These are phyloP conservation scores for Pipistrellus nathusii DNA, from an alignment of 2,797 vertebrate species.

Conservation along the genomic window DNA sequence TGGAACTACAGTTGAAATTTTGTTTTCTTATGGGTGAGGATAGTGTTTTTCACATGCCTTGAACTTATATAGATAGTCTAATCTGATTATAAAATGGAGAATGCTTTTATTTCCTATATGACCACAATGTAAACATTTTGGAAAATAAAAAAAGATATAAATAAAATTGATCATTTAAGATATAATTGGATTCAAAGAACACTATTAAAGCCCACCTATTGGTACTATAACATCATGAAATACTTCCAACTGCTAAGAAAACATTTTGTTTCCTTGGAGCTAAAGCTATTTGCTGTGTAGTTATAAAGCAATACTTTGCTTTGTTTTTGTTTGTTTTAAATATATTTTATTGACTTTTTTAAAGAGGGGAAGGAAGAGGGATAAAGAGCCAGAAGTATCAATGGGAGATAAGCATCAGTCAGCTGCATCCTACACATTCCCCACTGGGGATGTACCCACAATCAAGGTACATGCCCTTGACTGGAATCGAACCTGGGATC, in stretches of 20 bases:
- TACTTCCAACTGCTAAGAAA: slow-evolving; percentile 14
- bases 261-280: neutral
- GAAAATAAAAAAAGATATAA: slow-evolving; percentile 37
- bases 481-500: no score
- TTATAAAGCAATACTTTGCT: neutral
- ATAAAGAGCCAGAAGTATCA: no score
- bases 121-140: slow-evolving; percentile 38
- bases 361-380: no score
- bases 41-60: slow-evolving; percentile 40
- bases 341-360: no score
- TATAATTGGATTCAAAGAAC: slow-evolving; percentile 61
- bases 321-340: neutral
- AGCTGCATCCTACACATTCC: no score
- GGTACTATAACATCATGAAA: slow-evolving; percentile 51
- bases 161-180: slow-evolving; percentile 59
- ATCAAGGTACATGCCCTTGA: no score
- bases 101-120: slow-evolving; percentile 11
- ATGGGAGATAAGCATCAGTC: no score
- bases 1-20: slow-evolving; percentile 28
- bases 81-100: slow-evolving; percentile 38
- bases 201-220: slow-evolving; percentile 46
- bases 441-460: no score
- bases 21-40: slow-evolving; percentile 15
- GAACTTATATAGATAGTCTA: slow-evolving; percentile 23
- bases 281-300: slow-evolving; percentile 19